Conservation (phyloP, 2,888 invertebrate genomes). For the Megalurothrips usitatus region DNA sequence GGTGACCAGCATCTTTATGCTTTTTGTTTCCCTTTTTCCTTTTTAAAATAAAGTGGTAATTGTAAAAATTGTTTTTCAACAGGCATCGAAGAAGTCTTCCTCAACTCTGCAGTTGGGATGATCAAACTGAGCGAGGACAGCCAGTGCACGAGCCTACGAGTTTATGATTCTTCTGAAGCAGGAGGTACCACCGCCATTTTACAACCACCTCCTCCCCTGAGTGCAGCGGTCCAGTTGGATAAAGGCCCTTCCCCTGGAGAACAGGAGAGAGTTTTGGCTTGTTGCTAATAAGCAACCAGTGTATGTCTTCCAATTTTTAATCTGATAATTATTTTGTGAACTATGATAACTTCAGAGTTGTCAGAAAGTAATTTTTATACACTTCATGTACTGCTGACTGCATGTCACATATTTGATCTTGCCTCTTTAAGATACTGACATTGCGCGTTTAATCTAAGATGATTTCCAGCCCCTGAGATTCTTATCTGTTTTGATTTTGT, state of each 20-base stretch:
- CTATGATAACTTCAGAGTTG: not conserved
- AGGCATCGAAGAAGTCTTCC: conserved; percentile 70
- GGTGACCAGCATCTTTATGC: not conserved
- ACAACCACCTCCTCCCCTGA: not conserved
- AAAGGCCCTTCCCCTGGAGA: not conserved
- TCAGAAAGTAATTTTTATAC: not conserved
- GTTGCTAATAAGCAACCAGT: not conserved
- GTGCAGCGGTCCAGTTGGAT: not conserved
- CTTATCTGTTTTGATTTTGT: not conserved
- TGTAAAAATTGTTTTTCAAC: conserved; percentile 35
- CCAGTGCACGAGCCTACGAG: conserved; percentile 47
- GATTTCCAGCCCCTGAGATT: not conserved
- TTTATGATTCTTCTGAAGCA: conserved; percentile 57
- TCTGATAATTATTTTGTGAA: not conserved
- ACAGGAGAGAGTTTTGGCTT: not conserved
- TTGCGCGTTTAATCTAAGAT: not conserved
- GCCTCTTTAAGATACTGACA: not conserved
- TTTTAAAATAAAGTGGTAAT: not conserved
- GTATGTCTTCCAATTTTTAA: not conserved
- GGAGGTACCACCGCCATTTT: conserved; percentile 34
- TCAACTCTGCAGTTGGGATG: conserved; percentile 60
- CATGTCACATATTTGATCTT: not conserved
- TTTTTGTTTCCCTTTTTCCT: conserved; percentile 10
- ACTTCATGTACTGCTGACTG: not conserved
- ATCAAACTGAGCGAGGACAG: conserved; percentile 48